Percentiles rank a stretch among this genome's conserved stretches.
Conservation (phyloP, 1,140 invertebrate genomes). For the Drosophila subobscura region DNA sequence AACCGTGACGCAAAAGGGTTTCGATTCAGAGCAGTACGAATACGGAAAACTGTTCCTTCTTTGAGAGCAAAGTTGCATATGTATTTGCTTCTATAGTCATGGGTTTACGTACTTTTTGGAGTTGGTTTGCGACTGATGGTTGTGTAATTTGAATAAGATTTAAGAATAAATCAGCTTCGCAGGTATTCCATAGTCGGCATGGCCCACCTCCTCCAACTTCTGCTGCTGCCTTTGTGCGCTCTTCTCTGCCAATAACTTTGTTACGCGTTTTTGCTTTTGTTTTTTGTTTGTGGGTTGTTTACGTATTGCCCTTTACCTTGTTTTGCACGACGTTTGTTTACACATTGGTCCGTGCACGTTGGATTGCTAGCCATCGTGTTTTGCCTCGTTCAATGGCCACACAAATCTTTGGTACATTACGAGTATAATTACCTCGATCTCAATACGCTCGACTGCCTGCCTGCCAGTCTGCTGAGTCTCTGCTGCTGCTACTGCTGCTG, state of each 20-base stretch:
- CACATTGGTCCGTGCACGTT: constrained; percentile 36
- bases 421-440: constrained; percentile 59
- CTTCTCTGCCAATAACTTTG: neutral
- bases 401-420: constrained; percentile 62
- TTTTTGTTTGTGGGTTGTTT: constrained; percentile 28
- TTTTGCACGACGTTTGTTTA: constrained; percentile 53
- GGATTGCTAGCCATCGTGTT: constrained; percentile 39
- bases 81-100: too few relatives aligned
- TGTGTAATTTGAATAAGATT: too few relatives aligned
- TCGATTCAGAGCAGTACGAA: too few relatives aligned
- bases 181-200: too few relatives aligned
- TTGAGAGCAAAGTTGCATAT: neutral
- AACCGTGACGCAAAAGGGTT: too few relatives aligned
- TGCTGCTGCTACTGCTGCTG: constrained; percentile 20
- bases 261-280: constrained; percentile 32
- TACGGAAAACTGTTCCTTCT: constrained; percentile 3
- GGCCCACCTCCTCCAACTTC: too few relatives aligned
- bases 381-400: constrained; percentile 41
- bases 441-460: constrained; percentile 7
- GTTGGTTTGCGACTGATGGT: too few relatives aligned
- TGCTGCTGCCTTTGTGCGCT: too few relatives aligned
- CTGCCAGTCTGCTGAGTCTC: too few relatives aligned
- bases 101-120: too few relatives aligned
- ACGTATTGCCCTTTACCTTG: constrained; percentile 54
- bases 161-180: too few relatives aligned